Percentiles rank a stretch among this genome's conserved stretches.
phyloP scores from a whole-genome alignment of 2,797 vertebrate species.

The Dendrocincla fuliginosa region DNA sequence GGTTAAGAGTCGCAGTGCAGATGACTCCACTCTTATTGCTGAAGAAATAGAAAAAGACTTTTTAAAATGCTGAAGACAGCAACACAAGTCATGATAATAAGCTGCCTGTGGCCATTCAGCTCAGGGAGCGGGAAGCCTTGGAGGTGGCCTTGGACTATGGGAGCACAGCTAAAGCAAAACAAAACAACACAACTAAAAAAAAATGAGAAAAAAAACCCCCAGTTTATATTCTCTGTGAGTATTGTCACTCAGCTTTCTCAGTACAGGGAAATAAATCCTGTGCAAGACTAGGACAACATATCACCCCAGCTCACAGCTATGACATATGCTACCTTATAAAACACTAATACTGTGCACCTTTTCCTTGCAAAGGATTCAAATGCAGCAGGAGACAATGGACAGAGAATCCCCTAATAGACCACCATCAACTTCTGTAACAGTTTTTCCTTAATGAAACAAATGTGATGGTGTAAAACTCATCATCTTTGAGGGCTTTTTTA shows the following conservation, averaged over 20 bases:
- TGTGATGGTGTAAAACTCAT: not conserved
- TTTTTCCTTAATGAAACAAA: not conserved
- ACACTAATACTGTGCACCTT: not conserved
- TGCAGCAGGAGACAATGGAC: not conserved
- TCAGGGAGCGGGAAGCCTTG: conserved; percentile 16
- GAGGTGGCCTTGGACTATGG: conserved; percentile 53
- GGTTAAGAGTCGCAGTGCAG: conserved; percentile 12
- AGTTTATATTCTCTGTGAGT: not conserved
- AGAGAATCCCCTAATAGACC: not conserved
- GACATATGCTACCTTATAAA: not conserved
- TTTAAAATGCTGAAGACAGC: conserved; percentile 56
- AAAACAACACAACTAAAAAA: not conserved
- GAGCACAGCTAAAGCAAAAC: conserved; percentile 28
- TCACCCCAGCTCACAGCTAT: not conserved
- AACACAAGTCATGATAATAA: conserved; percentile 54
- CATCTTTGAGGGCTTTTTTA: not conserved
- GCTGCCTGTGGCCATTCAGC: conserved; percentile 36
- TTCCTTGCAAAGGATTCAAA: not conserved
- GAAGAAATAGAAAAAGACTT: conserved; percentile 44
- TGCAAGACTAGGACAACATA: not conserved
- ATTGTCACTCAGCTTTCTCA: not conserved
- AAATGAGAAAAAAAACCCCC: fast-evolving
- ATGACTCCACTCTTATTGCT: conserved; percentile 47
- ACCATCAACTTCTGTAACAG: not conserved
- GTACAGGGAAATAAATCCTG: conserved; percentile 21